Evolutionary conservation across 2,797 vertebrate species (phyloP).

Genomic region (Esox lucius): DNA sequence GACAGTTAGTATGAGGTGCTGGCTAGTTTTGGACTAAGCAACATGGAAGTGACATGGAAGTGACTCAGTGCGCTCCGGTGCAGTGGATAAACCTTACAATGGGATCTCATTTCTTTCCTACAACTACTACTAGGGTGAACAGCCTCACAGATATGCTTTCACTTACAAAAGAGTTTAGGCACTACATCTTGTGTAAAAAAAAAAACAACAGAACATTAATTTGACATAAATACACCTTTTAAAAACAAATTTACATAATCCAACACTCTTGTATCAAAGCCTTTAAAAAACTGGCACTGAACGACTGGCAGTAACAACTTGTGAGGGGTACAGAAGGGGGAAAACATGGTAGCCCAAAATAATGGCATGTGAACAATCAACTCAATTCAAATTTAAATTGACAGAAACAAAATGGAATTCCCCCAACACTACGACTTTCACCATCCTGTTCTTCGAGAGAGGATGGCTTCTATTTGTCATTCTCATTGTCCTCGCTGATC

Average conservation of each 20-base stretch:
- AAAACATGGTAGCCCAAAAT: background rate
- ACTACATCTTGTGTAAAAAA: no score
- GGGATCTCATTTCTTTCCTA: no score
- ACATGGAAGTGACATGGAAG: background rate
- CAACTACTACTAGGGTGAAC: background rate
- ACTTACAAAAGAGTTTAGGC: no score
- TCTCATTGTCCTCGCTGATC: conserved; percentile 81
- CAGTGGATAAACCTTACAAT: background rate
- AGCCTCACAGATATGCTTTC: no score
- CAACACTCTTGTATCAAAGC: background rate
- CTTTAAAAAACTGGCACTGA: background rate
- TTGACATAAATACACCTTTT: no score
- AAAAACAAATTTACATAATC: background rate
- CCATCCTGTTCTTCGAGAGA: background rate
- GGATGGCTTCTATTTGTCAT: conserved; percentile 33
- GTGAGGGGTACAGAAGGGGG: background rate
- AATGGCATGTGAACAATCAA: background rate
- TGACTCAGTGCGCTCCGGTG: background rate
- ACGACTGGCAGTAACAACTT: background rate
- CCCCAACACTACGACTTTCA: no score
- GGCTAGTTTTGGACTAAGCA: background rate
- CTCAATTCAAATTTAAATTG: background rate
- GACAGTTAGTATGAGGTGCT: background rate
- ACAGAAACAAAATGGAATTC: no score
- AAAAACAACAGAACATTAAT: no score